Evolutionary conservation across 1,140 invertebrate species (phyloP), one percentile per base, ranked within the genome.

Genomic region (Druon quercuslanigerum): DNA sequence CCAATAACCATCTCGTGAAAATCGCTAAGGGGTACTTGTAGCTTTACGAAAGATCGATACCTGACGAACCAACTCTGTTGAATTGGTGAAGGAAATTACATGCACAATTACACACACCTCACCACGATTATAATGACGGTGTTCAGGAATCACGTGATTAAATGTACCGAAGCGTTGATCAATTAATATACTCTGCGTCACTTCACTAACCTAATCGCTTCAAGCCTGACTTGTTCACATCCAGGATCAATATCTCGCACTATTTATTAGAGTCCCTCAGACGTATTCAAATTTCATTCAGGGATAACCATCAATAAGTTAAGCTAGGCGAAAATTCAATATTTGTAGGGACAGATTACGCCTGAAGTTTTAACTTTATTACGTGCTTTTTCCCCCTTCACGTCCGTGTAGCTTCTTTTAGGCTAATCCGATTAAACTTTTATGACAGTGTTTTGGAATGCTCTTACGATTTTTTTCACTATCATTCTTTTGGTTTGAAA

Each of bases 51-150:
- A 66, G 25, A 66, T 66, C 60, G 60, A 66, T 66, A 66, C 14
- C 40, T 66, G 60, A 66, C 46, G 60, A 46, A 66, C 60, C 60
- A 66, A 66, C 60, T 66, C 60, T 46, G 33, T 40, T 66, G 7
- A 66, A 66, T 66, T 33, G 33, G 25, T 66, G 7, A 20, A 66
- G 25, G 16, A 66, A 20, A 66, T 66, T 33, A 66, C 60, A 66
- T 25, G 25, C 33, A 66, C 60, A 66, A 66, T 66, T n/a, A 66
- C 60, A 13, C 16, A 66, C 33, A 40, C 13, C 33, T 25, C 6
- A n/a, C 13, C 25, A 40, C n/a, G 25, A 40, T 66, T 46, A 66
- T 66, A 66, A 66, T 66, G 7, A 66, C n/a, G 20, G 60, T 66
- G 14, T 66, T 33, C 9, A 14, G 25, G 60, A 66, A 66, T 66